Evolutionary conservation across 2,113 vertebrate genomes (phyloP), one percentile per base, ranked within the genome.

Genomic region (Bucco capensis): DNA sequence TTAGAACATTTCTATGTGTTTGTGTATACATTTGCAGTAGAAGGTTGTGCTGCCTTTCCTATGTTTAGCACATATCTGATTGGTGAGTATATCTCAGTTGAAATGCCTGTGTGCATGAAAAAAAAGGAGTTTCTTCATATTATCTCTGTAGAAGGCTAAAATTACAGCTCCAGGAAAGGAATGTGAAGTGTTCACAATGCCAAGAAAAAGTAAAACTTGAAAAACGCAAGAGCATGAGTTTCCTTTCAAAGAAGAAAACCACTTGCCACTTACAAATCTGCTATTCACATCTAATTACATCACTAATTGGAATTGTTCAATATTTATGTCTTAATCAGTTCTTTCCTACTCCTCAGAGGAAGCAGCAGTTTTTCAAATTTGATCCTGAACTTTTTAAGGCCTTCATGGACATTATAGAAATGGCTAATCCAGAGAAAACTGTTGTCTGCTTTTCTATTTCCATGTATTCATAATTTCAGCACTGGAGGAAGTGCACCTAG

Each of bases 341-440:
- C 10, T 88, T 95, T 57, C 53, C 35, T 94, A 79, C 35, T 92
- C 44, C 69, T 78, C 27, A 47, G 53, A 2, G 8, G 31, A 84
- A 88, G 66, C 27, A 88, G 30, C 21, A 65, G 17, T 88, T 83
- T 91, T 83, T 56, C 35, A 40, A 3, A 62, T 79, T 86, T 65
- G 42, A 18, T 83, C 54, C 60, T 90, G 46, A 86, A 60, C 65
- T 74, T 93, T 88, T 58, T 23, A 46, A 73, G 61, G 58, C 56
- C 35, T 81, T 85, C 27, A 35, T 28, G 14, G 69, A 61, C 47
- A 35, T 92, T 77, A 33, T 12, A 84, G 83, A 92, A 92, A 76
- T 25, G 19, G 71, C 60, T 88, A 94, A 65, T 73, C 74, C 74
- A 22, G 60, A 72, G 84, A 83, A 94, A 96, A 81, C 70, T 14